Evolutionary conservation across 1,140 invertebrate species (phyloP).

Genomic region (Mactra quadrangularis): DNA sequence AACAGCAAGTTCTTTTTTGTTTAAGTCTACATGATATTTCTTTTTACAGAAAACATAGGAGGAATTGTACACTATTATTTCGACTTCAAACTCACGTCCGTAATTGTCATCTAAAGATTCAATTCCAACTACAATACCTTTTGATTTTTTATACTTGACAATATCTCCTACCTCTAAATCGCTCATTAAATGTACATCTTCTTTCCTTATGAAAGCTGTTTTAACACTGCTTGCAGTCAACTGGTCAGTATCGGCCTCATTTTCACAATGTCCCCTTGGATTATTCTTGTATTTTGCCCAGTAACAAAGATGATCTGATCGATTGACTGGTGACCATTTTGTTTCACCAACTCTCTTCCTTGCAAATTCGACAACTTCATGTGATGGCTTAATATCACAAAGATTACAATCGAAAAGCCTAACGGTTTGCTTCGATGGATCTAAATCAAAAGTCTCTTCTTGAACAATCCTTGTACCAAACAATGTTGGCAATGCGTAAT

Average conservation of each 20-base stretch:
- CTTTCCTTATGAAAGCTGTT: background rate
- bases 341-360: slow-evolving; percentile 25
- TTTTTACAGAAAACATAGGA: background rate
- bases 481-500: background rate
- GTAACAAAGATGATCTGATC: slow-evolving; percentile 45
- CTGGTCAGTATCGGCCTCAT: background rate
- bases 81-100: slow-evolving; percentile 5
- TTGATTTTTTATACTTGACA: background rate
- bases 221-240: background rate
- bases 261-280: background rate
- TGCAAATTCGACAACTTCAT: background rate
- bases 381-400: background rate
- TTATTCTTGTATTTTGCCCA: slow-evolving; percentile 23
- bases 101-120: background rate
- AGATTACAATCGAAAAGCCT: slow-evolving; percentile 11
- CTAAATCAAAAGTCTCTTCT: background rate
- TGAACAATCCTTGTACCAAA: background rate
- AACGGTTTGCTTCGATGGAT: background rate
- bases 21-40: slow-evolving; percentile 11
- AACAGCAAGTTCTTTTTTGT: slow-evolving; percentile 11
- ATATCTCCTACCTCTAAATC: slow-evolving; percentile 17
- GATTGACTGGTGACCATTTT: slow-evolving; percentile 16
- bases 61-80: background rate
- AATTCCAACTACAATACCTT: slow-evolving; percentile 5
- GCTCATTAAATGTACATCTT: background rate